These are phyloP conservation scores for Leptoclinus maculatus DNA, from an alignment of 2,797 vertebrate species.

Conservation along the genomic window DNA sequence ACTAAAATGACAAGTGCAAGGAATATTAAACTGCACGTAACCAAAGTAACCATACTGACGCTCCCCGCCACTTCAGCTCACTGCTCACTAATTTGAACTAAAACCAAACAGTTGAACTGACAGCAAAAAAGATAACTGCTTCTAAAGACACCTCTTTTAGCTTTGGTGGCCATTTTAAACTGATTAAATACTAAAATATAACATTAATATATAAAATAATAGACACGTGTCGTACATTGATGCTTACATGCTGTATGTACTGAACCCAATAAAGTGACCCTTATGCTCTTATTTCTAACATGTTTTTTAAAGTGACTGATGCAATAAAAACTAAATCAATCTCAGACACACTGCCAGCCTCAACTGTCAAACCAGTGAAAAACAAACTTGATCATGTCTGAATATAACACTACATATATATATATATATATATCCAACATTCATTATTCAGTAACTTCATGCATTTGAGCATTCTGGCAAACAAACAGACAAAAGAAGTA, in stretches of 20 bases:
- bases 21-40: neutral
- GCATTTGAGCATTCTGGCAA: slow-evolving; percentile 38
- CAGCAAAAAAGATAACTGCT: neutral
- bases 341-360: neutral
- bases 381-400: slow-evolving; percentile 15
- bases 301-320: slow-evolving; percentile 19
- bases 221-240: neutral
- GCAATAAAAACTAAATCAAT: neutral
- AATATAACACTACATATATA: slow-evolving; percentile 20
- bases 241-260: neutral
- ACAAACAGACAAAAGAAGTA: slow-evolving; percentile 26
- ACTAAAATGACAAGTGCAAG: neutral
- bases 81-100: neutral
- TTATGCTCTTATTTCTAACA: neutral
- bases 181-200: neutral
- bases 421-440: slow-evolving; percentile 6
- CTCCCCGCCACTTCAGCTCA: neutral
- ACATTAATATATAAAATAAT: neutral
- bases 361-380: slow-evolving; percentile 15
- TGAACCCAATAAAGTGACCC: neutral
- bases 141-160: neutral
- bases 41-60: neutral
- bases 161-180: neutral
- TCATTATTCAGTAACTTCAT: slow-evolving; percentile 37
- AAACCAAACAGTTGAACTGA: neutral